Conservation (phyloP, 2,888 invertebrate genomes). For the Spicauda simplicius region DNA sequence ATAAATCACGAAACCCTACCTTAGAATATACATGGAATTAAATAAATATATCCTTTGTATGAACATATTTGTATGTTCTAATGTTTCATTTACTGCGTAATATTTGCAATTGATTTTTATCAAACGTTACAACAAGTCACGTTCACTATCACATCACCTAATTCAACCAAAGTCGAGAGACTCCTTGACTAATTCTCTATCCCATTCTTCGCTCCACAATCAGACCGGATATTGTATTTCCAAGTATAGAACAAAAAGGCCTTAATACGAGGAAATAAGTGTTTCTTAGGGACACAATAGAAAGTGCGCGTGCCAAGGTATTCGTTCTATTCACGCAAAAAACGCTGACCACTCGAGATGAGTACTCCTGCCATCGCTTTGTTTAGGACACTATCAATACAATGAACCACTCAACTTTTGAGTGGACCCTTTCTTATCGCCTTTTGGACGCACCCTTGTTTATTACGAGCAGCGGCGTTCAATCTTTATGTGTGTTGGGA, state of each 20-base stretch:
- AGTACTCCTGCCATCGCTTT: conserved; percentile 59
- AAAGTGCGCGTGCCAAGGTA: conserved; percentile 71
- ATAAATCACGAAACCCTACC: too few species aligned
- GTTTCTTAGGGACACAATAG: conserved; percentile 42
- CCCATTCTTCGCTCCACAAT: conserved; percentile 41
- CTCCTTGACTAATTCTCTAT: neutral
- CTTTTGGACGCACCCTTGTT: conserved; percentile 45
- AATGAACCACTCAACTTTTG: conserved; percentile 55
- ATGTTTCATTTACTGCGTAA: too few species aligned
- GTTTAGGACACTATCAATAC: conserved; percentile 56
- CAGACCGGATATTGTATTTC: conserved; percentile 74
- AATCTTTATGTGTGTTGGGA: conserved; percentile 2
- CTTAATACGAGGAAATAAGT: conserved; percentile 56
- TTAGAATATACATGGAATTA: too few species aligned
- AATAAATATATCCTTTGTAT: too few species aligned
- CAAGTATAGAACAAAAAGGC: conserved; percentile 69
- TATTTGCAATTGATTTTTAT: too few species aligned
- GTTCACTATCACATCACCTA: neutral
- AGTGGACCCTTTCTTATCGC: conserved; percentile 55
- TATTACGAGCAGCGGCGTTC: conserved; percentile 28
- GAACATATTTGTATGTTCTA: too few species aligned
- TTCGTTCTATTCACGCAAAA: conserved; percentile 56
- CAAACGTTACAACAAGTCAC: neutral
- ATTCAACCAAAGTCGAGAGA: too few species aligned
- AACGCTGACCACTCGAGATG: conserved; percentile 68